A percentile compares a stretch with the other conserved stretches of the same genome.
phyloP scores from a whole-genome alignment of 1,140 invertebrate species.

The Magallana angulata region DNA sequence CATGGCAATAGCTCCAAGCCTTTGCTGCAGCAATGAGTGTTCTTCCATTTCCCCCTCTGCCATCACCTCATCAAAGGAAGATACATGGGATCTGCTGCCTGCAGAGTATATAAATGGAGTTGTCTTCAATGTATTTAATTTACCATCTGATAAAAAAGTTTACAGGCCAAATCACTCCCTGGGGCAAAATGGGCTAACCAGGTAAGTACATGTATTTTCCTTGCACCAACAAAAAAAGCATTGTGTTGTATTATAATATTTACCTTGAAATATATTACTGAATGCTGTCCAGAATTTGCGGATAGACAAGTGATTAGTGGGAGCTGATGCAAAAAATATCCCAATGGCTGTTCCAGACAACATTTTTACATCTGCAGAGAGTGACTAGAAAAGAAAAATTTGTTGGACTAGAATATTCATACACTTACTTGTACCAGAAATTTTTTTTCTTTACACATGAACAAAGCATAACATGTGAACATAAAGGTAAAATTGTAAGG shows the following conservation, averaged over 20 bases:
- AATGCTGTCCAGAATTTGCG: conserved; percentile 6
- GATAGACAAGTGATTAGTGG: background rate
- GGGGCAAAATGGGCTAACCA: too few species aligned
- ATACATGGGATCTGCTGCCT: conserved; percentile 3
- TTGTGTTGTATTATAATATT: too few species aligned
- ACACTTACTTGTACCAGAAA: too few species aligned
- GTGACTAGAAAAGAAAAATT: background rate
- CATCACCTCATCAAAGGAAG: background rate
- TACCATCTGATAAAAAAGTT: too few species aligned
- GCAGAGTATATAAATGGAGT: background rate
- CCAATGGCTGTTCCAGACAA: conserved; percentile 14
- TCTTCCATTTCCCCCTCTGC: background rate
- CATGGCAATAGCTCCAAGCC: conserved; percentile 54
- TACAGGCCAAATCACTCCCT: too few species aligned
- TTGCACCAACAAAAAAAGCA: too few species aligned
- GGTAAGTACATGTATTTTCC: too few species aligned
- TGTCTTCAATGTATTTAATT: too few species aligned
- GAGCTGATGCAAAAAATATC: conserved; percentile 20
- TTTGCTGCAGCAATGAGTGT: conserved; percentile 4
- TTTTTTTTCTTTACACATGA: too few species aligned
- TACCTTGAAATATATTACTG: conserved; percentile 26
- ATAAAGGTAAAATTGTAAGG: too few species aligned
- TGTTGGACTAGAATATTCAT: too few species aligned
- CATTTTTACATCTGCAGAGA: conserved; percentile 22
- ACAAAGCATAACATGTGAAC: too few species aligned